These are phyloP conservation scores for Melanostigma gelatinosum DNA, from an alignment of 2,113 vertebrate genomes.

Conservation along the genomic window DNA sequence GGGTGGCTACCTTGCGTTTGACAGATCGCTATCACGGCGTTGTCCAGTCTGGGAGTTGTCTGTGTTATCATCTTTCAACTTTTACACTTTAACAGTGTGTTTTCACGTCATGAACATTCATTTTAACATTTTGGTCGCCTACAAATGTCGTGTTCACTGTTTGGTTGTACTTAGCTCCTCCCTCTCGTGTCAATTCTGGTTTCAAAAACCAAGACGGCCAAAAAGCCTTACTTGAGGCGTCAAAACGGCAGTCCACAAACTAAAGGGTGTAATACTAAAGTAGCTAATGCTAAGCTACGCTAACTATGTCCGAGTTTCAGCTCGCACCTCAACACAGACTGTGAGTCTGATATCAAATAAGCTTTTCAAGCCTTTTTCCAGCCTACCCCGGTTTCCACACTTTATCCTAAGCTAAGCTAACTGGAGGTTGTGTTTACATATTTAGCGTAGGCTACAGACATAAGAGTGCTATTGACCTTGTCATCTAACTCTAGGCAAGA, in stretches of 20 bases:
- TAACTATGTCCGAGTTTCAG: background rate
- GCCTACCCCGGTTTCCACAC: background rate
- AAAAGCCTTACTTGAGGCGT: background rate
- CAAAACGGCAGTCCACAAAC: background rate
- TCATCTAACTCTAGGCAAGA: slow-evolving; percentile 9
- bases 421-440: background rate
- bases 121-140: background rate
- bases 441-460: background rate
- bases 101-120: too few species aligned
- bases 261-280: too few species aligned
- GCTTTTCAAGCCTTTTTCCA: background rate
- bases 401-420: background rate
- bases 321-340: background rate
- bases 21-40: background rate
- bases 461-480: background rate
- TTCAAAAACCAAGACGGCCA: background rate
- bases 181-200: background rate
- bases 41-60: background rate
- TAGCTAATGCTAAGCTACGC: background rate
- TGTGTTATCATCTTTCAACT: background rate
- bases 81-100: background rate
- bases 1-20: background rate
- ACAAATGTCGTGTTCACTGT: background rate
- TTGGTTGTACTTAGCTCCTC: background rate
- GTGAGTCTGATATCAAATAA: background rate